Evolutionary conservation across 2,797 vertebrate genomes (phyloP), one percentile per base, ranked within the genome.

Genomic region (Acipenser ruthenus): DNA sequence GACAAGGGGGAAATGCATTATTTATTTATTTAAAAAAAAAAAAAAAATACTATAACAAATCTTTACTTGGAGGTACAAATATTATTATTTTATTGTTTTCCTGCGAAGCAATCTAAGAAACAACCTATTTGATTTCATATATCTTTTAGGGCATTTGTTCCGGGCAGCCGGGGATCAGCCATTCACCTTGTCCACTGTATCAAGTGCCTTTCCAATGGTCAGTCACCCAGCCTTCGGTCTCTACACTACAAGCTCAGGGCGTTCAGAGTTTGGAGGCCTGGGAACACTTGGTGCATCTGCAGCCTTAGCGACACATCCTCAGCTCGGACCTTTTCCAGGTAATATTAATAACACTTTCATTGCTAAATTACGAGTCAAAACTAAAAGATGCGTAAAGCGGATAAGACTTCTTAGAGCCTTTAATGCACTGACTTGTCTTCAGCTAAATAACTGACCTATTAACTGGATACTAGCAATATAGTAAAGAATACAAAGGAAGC

Each of bases 291-390:
- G 89, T 80, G 81, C 93, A 82, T 89, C 91, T 69, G 90, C 93
- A 72, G 82, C 88, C 73, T 82, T 93, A 81, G 84, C 87, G 68
- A 82, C 88, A 80, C 88, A 87, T 70, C 82, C 91, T 65, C 92
- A 93, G 66, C 86, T 93, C 79, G 86, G 89, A 72, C 69, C 83
- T 74, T 89, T 92, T 84, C 88, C 92, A 89, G 93, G 94, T 95
- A 85, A 81, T 37, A 37, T 37, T 37, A 37, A 4, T 37, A 37
- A 37, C 23, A 37, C 23, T 37, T 37, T 37, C 23, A 37, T 37
- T 37, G 23, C 23, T 37, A 37, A 37, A 37, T 37, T 37, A 2
- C 2, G 23, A 37, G 23, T 37, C 23, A 37, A 37, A 37, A 37
- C 2, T 37, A 37, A 37, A 37, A 37, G 23, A 37, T 37, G 23